Percentiles rank a stretch among this genome's conserved stretches.
These are phyloP conservation scores for Suillia variegata DNA, from an alignment of 2,888 invertebrate species.

Conservation along the genomic window DNA sequence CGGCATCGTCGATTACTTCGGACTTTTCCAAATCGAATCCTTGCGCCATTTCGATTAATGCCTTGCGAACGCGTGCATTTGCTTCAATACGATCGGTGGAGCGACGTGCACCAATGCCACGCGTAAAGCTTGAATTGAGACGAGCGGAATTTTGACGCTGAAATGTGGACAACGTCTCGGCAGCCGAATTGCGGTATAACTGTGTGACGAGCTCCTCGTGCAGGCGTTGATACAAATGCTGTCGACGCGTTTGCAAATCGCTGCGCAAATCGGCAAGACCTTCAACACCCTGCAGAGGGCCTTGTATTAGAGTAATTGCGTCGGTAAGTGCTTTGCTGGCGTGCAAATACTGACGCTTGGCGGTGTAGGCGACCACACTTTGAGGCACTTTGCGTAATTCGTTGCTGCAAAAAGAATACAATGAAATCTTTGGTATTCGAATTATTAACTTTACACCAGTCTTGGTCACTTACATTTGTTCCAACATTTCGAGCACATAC, in stretches of 20 bases:
- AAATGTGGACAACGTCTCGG: slow-evolving; percentile 62
- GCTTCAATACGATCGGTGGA: slow-evolving; percentile 66
- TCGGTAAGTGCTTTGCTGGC: slow-evolving; percentile 82
- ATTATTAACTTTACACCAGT: too few species aligned
- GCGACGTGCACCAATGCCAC: slow-evolving; percentile 65
- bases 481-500: slow-evolving; percentile 83
- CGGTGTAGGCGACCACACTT: slow-evolving; percentile 69
- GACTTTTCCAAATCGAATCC: slow-evolving; percentile 58
- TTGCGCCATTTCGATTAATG: slow-evolving; percentile 64
- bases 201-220: slow-evolving; percentile 75
- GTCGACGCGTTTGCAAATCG: slow-evolving; percentile 69
- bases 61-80: slow-evolving; percentile 63
- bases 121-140: slow-evolving; percentile 66
- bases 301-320: slow-evolving; percentile 71
- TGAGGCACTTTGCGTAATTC: slow-evolving; percentile 76
- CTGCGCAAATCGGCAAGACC: slow-evolving; percentile 79
- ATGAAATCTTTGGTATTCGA: neutral
- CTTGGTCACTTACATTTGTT: slow-evolving; percentile 72
- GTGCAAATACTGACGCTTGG: slow-evolving; percentile 80
- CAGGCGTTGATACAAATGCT: slow-evolving; percentile 72
- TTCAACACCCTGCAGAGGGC: slow-evolving; percentile 79
- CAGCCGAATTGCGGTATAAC: slow-evolving; percentile 70
- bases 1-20: slow-evolving; percentile 67
- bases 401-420: slow-evolving; percentile 64
- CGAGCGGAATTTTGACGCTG: slow-evolving; percentile 69